Evolutionary conservation across 2,113 vertebrate genomes (phyloP), one percentile per base, ranked within the genome.

Genomic region (Toxotes jaculatrix): DNA sequence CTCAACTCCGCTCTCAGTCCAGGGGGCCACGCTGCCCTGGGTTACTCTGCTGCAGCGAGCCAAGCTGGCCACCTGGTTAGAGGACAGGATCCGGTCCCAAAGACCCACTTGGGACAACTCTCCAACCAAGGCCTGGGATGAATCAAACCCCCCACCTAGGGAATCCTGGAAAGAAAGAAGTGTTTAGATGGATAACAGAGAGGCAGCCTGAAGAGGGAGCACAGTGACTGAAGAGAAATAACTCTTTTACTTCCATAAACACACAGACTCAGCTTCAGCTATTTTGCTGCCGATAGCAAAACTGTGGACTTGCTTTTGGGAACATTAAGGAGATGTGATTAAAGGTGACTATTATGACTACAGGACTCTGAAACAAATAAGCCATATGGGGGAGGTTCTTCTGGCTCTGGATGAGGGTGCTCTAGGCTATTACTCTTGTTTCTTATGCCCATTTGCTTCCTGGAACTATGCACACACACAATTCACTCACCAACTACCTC

Each of bases 51-150:
- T 94, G 82, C 98, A 99, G 94, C 96, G 97, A 72, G 97, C 96
- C 84, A 99, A 91, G 83, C 94, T 95, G 71, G 95, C 90, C 83
- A 99, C 95, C 91, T 99, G 97, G 1, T 55, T 88, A 0, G 96
- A 90, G 0, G 95, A 95, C 91, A 99, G 95, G 77, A 94, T 93
- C 6, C 96, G 95, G 89, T 99, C 97, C 98, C 98, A 99, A 47
- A 99, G 82, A 14, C 96, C 94, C 84, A 99, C 96, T 92, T 99
- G 97, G 0, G 97, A 95, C 85, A 99, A 84, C 90, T 99, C 98
- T 36, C 98, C 98, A 0, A 98, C 96, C 4, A 99, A 94, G 73
- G 97, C 97, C 88, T 99, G 97, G 0, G 97, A 96, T 31, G 97
- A 97, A 14, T 99, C 98, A 49, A 99, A 99, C 19, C 97, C 96